phyloP scores from a whole-genome alignment of 2,113 vertebrate species.

The Corythornis madagascariensis region DNA sequence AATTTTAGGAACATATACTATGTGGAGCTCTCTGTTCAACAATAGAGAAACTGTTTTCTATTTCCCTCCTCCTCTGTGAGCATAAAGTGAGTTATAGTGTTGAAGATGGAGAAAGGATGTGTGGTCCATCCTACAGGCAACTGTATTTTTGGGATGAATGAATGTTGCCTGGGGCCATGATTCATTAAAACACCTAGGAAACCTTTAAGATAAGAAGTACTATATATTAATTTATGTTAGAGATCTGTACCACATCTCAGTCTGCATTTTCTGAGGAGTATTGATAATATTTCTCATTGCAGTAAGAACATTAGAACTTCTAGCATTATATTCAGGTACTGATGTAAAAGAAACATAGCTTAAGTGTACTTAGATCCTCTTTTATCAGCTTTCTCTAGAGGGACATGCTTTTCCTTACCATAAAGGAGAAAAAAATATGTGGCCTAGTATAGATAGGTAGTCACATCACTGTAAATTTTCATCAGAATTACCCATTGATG shows the following conservation, averaged over 20 bases:
- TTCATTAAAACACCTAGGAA: neutral
- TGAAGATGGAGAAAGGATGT: neutral
- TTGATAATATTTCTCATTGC: constrained; percentile 19
- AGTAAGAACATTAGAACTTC: constrained; percentile 3
- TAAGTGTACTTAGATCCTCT: constrained; percentile 12
- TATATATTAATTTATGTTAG: neutral
- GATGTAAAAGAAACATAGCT: neutral
- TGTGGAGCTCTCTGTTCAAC: neutral
- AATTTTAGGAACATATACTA: neutral
- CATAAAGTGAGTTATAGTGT: neutral
- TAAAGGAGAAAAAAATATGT: constrained; percentile 48
- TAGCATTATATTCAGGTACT: neutral
- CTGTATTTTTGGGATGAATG: neutral
- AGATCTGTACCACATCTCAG: neutral
- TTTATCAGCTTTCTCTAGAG: neutral
- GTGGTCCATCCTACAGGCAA: neutral
- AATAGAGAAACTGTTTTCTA: neutral
- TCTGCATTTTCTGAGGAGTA: constrained; percentile 1
- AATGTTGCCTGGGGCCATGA: neutral
- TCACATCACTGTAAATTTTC: constrained; percentile 60
- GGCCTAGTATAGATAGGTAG: constrained; percentile 21
- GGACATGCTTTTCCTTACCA: constrained; percentile 37
- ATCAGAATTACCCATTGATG: constrained; percentile 23
- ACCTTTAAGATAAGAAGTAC: neutral
- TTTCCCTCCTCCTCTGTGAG: neutral